A percentile compares a stretch with the other conserved stretches of the same genome.
Conservation (phyloP, 2,888 invertebrate genomes). For the Teinopalpus imperialis region DNA sequence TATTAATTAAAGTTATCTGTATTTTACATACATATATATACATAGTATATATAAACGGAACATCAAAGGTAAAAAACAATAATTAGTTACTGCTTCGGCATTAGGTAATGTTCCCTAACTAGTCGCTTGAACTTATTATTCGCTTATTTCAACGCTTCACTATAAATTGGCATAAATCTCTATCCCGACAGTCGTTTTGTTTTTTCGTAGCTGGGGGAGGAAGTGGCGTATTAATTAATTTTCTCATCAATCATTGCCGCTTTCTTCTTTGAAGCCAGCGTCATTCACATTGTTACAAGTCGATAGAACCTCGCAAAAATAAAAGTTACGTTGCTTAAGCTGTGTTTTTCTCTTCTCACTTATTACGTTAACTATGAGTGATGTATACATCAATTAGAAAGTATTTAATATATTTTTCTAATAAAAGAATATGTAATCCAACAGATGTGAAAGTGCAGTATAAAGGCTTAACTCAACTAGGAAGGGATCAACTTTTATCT, state of each 20-base stretch:
- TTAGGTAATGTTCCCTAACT: too few species aligned
- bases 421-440: too few species aligned
- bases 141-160: too few species aligned
- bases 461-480: too few species aligned
- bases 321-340: constrained; percentile 28
- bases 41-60: too few species aligned
- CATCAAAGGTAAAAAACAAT: too few species aligned
- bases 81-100: too few species aligned
- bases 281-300: constrained; percentile 47
- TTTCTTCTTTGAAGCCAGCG: constrained; percentile 41
- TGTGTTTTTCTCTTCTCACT: constrained; percentile 29
- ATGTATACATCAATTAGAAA: constrained; percentile 4
- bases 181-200: constrained; percentile 42
- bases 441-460: too few species aligned
- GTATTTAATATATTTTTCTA: constrained; percentile 6
- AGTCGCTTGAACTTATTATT: too few species aligned
- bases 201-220: constrained; percentile 57
- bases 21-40: too few species aligned
- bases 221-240: constrained; percentile 58
- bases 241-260: constrained; percentile 49
- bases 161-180: constrained; percentile 29
- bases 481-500: too few species aligned
- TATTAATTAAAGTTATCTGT: too few species aligned
- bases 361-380: constrained; percentile 17
- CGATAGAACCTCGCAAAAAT: constrained; percentile 36